phyloP scores from a whole-genome alignment of 2,888 invertebrate species.

The Polymixis flavicincta region DNA sequence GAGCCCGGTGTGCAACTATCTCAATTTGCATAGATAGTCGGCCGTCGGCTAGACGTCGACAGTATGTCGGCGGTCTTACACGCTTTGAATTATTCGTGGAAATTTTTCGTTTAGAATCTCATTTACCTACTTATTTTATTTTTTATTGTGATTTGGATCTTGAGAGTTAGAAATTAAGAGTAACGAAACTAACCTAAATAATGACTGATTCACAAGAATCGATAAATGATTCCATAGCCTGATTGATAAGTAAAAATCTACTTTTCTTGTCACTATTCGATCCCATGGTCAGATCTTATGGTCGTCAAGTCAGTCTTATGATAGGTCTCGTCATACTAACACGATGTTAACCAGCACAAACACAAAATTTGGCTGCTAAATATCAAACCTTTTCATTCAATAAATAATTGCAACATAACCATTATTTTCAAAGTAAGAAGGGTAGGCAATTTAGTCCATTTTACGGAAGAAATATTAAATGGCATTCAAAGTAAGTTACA shows the following conservation, averaged over 20 bases:
- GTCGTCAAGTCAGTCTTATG: background rate
- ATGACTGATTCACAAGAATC: background rate
- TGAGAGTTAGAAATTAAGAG: background rate
- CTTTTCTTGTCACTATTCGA: background rate
- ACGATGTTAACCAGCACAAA: background rate
- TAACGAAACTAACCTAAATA: background rate
- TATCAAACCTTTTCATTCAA: background rate
- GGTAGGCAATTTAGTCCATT: background rate
- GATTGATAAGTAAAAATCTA: background rate
- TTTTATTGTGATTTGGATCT: background rate
- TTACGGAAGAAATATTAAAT: background rate
- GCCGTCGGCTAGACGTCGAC: slow-evolving; percentile 59
- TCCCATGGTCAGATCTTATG: background rate
- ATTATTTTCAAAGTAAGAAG: background rate
- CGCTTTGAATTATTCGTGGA: slow-evolving; percentile 46
- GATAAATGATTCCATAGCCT: background rate
- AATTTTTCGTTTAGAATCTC: slow-evolving; percentile 5
- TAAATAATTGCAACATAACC: background rate
- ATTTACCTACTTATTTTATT: background rate
- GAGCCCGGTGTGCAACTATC: slow-evolving; percentile 79
- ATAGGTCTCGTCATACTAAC: background rate
- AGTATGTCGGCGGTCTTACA: slow-evolving; percentile 46
- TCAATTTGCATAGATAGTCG: slow-evolving; percentile 87
- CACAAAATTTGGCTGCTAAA: background rate
- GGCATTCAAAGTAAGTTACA: background rate